These are phyloP conservation scores for Gadopsis bispinosus DNA, from an alignment of 2,797 vertebrate genomes.

Conservation along the genomic window DNA sequence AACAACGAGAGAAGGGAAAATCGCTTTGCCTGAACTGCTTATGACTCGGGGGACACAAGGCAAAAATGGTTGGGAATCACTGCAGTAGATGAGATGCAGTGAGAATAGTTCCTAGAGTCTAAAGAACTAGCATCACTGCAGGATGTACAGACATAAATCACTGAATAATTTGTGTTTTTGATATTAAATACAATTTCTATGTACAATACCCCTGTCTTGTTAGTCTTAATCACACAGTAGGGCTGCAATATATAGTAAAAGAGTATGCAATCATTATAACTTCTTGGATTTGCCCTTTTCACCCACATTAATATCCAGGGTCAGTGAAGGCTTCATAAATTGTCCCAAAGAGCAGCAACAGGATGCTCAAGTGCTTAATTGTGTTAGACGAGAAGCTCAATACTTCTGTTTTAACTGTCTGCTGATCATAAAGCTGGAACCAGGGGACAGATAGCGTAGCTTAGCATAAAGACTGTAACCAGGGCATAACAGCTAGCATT, in stretches of 20 bases:
- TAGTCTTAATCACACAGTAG: neutral
- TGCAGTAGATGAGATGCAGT: neutral
- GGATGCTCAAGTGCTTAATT: neutral
- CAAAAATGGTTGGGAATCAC: neutral
- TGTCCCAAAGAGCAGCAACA: neutral
- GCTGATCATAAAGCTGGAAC: neutral
- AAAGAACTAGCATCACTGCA: neutral
- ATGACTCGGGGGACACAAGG: neutral
- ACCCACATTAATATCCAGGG: neutral
- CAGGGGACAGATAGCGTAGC: neutral
- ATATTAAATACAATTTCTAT: conserved; percentile 6
- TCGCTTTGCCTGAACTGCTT: neutral
- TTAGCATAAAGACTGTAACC: neutral
- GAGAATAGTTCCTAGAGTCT: neutral
- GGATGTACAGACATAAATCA: neutral
- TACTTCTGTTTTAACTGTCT: neutral
- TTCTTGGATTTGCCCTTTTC: conserved; percentile 20
- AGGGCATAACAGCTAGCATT: no score
- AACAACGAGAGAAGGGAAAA: neutral
- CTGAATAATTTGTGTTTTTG: neutral
- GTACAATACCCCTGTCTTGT: neutral
- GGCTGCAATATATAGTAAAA: neutral
- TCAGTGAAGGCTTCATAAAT: neutral
- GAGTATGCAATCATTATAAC: neutral
- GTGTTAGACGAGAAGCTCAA: neutral